Conservation (phyloP, 2,113 vertebrate genomes). For the Galbula dea region DNA sequence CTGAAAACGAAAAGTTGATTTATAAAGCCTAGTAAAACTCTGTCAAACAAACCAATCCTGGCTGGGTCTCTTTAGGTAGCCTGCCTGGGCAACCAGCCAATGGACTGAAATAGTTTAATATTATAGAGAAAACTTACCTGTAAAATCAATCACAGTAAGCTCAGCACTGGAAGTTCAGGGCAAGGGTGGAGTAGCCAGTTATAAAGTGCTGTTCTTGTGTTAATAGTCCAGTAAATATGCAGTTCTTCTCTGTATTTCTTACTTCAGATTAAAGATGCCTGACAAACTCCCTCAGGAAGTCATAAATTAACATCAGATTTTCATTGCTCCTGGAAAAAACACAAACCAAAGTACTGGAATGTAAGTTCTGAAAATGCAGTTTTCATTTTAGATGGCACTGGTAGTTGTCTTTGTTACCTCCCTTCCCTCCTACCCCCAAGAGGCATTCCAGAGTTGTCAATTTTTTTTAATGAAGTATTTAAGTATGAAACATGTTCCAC, state of each 20-base stretch:
- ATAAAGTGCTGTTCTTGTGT: neutral
- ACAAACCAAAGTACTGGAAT: neutral
- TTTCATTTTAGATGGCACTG: neutral
- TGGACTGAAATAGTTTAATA: neutral
- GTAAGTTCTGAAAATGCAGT: neutral
- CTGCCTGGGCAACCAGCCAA: neutral
- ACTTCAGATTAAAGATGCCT: neutral
- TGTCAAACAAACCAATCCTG: neutral
- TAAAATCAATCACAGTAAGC: slow-evolving; percentile 23
- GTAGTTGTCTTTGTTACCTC: neutral
- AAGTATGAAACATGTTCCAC: neutral
- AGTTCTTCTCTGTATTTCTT: neutral
- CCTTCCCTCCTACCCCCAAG: neutral
- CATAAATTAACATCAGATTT: neutral
- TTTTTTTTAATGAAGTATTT: neutral
- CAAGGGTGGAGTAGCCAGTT: neutral
- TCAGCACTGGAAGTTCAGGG: neutral
- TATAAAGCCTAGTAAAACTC: neutral
- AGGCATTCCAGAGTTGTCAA: neutral
- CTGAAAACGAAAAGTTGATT: slow-evolving; percentile 2
- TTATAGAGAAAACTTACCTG: slow-evolving; percentile 25
- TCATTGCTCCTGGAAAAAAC: neutral
- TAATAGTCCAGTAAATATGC: neutral
- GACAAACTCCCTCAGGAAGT: neutral
- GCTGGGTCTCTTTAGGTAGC: neutral